A percentile compares a stretch with the other conserved stretches of the same genome.
These are phyloP conservation scores for Galerucella calmariensis DNA, from an alignment of 2,888 invertebrate genomes.

Conservation along the genomic window DNA sequence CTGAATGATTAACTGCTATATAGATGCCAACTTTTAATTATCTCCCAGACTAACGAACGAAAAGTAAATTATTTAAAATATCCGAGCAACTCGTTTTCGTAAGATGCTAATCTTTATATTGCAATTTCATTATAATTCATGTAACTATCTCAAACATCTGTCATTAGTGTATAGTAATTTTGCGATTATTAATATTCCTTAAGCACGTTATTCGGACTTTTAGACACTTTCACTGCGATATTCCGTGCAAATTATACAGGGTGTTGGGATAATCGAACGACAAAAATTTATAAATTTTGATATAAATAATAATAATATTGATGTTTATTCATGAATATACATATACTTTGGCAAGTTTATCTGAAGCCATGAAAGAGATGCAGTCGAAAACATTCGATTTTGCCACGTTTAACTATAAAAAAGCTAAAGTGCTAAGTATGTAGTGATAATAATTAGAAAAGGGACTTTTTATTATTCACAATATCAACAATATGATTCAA, in stretches of 20 bases:
- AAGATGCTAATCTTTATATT: neutral
- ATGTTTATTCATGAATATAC: too few species aligned
- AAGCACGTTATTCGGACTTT: neutral
- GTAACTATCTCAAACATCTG: neutral
- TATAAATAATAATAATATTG: too few species aligned
- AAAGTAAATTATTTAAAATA: neutral
- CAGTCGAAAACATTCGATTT: too few species aligned
- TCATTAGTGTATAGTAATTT: neutral
- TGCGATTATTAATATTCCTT: neutral
- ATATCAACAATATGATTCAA: too few species aligned
- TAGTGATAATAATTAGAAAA: too few species aligned
- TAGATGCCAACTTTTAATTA: constrained; percentile 6
- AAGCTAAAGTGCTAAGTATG: too few species aligned
- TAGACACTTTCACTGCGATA: neutral
- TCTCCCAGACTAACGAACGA: neutral
- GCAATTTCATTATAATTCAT: neutral
- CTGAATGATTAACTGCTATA: constrained; percentile 3
- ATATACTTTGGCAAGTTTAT: too few species aligned
- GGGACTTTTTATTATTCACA: too few species aligned
- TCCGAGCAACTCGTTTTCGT: neutral
- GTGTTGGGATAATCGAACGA: too few species aligned
- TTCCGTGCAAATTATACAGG: neutral
- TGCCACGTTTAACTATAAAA: too few species aligned
- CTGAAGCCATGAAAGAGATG: too few species aligned
- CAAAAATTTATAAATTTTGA: too few species aligned